Percentiles rank a stretch among this genome's conserved stretches.
phyloP scores from a whole-genome alignment of 2,797 vertebrate genomes.

The Typhlichthys subterraneus region DNA sequence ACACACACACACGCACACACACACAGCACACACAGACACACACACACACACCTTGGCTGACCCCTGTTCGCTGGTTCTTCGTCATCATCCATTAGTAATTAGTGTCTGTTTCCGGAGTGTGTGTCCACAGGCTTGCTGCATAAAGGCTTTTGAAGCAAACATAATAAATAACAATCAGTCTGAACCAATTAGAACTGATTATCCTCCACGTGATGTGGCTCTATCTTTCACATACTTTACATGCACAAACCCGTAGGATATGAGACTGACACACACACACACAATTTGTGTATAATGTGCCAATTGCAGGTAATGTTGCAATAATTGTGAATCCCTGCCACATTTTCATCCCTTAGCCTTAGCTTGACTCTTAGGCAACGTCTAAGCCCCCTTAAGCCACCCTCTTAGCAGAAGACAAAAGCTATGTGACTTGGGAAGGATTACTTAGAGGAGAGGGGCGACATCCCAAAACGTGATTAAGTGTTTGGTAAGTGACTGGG shows the following conservation, averaged over 20 bases:
- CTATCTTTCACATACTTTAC: slow-evolving; percentile 7
- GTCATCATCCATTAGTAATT: slow-evolving; percentile 73
- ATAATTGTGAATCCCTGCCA: slow-evolving; percentile 34
- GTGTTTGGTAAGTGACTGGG: slow-evolving; percentile 62
- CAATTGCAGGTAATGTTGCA: slow-evolving; percentile 16
- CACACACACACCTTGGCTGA: slow-evolving; percentile 51
- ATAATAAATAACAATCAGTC: slow-evolving; percentile 77
- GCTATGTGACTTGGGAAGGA: slow-evolving; percentile 50
- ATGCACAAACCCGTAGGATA: background rate
- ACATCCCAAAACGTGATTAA: slow-evolving; percentile 73
- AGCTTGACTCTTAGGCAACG: slow-evolving; percentile 35
- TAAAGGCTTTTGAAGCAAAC: slow-evolving; percentile 64
- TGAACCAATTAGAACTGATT: slow-evolving; percentile 67
- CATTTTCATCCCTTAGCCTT: slow-evolving; percentile 30
- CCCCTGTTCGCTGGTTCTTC: slow-evolving; percentile 37
- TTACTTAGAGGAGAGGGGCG: slow-evolving; percentile 61
- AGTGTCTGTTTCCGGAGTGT: slow-evolving; percentile 65
- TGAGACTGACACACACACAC: slow-evolving; percentile 10
- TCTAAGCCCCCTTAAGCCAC: slow-evolving; percentile 53
- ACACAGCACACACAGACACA: slow-evolving; percentile 11
- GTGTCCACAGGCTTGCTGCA: slow-evolving; percentile 60
- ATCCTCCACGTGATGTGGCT: slow-evolving; percentile 37
- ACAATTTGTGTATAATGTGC: slow-evolving; percentile 23
- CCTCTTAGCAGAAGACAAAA: slow-evolving; percentile 56
- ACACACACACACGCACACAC: slow-evolving; percentile 10